A percentile compares a stretch with the other conserved stretches of the same genome.
Evolutionary conservation across 2,113 vertebrate genomes (phyloP).

Genomic region (Notothenia coriiceps): DNA sequence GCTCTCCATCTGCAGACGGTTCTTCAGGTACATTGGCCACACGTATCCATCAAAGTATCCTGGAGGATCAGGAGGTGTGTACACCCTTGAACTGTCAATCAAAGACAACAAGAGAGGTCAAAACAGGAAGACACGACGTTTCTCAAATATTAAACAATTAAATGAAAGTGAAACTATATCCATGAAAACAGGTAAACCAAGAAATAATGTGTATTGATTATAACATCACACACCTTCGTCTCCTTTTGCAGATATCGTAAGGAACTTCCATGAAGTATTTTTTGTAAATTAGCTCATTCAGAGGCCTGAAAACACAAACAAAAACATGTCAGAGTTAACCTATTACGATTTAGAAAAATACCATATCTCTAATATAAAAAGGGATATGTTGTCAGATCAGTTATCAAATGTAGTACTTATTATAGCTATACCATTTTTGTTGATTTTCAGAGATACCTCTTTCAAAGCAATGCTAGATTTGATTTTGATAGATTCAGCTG

Average conservation of each 20-base stretch:
- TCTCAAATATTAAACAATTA: neutral
- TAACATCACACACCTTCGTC: constrained; percentile 83
- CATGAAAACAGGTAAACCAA: neutral
- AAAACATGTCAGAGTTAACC: neutral
- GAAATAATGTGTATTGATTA: neutral
- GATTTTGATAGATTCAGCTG: neutral
- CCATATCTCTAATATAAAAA: neutral
- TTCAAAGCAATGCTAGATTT: no score
- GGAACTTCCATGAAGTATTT: constrained; percentile 93
- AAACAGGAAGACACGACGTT: neutral
- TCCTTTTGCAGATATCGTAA: constrained; percentile 91
- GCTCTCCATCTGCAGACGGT: constrained; percentile 86
- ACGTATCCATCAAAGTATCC: constrained; percentile 93
- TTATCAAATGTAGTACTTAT: neutral
- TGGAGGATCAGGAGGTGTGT: constrained; percentile 90
- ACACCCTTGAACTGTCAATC: constrained; percentile 86
- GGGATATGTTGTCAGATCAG: no score
- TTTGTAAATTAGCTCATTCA: constrained; percentile 89
- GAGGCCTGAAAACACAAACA: constrained; percentile 76
- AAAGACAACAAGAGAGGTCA: constrained; percentile 6
- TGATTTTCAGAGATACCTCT: no score
- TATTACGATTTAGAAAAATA: neutral
- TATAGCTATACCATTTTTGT: neutral
- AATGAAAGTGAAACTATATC: neutral
- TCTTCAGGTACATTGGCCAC: constrained; percentile 96